Base-by-base conservation (phyloP, 1,140 invertebrate genomes). In the Brachionus calyciflorus region DNA sequence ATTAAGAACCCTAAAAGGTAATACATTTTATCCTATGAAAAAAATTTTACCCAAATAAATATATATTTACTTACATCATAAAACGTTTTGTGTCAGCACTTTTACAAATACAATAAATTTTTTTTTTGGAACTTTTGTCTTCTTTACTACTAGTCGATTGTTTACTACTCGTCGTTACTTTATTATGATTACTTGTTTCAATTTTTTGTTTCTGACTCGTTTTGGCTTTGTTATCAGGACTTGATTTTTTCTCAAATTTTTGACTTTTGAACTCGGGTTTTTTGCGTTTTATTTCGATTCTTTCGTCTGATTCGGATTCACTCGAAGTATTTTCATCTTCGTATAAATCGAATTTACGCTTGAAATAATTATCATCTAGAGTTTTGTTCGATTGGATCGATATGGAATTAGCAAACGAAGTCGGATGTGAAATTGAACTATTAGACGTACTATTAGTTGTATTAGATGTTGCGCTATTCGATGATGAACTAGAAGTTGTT, bases 21-120 rank as follows among this genome's bases (percentile, higher is more conserved):
- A n/a, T n/a, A n/a, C n/a, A n/a, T n/a, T n/a, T n/a, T n/a, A n/a
- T n/a, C n/a, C n/a, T n/a, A n/a, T n/a, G n/a, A n/a, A n/a, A n/a
- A n/a, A n/a, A n/a, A n/a, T n/a, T n/a, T n/a, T n/a, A n/a, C n/a
- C n/a, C n/a, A n/a, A n/a, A n/a, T n/a, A n/a, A n/a, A n/a, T n/a
- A n/a, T n/a, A n/a, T n/a, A n/a, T n/a, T n/a, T n/a, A 86, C 89
- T 89, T 86, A 93, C 91, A 97, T 97, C 94, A 98, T 98, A 86
- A 98, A 97, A 30, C 93, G 87, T 5, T 91, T 92, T 80, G 91
- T 92, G 82, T 97, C 94, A 0, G 92, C 91, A 17, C 92, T 92
- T 48, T 93, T 88, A 84, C 95, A 98, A 79, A 98, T 92, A 83
- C 95, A 98, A 83, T 97, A 98, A 3, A 92, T 90, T 79, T 85